These are phyloP conservation scores for Plectus sambesii DNA, from an alignment of 1,140 invertebrate species.

Conservation along the genomic window DNA sequence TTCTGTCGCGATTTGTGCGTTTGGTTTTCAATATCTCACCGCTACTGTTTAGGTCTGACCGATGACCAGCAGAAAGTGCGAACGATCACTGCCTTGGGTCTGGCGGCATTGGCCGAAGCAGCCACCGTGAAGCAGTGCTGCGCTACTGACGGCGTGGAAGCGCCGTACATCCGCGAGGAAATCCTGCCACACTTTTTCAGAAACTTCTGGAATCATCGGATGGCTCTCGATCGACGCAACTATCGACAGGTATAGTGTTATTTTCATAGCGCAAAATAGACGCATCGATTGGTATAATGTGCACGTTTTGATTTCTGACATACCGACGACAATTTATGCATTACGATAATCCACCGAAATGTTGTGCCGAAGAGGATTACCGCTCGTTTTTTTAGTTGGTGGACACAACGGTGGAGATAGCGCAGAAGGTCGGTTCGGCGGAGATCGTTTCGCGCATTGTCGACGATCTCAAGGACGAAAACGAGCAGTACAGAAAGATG, in stretches of 20 bases:
- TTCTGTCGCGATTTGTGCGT: neutral
- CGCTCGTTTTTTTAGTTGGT: constrained; percentile 58
- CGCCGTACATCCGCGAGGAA: constrained; percentile 97
- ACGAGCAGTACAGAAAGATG: constrained; percentile 99
- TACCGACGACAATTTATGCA: neutral
- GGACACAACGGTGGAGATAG: constrained; percentile 98
- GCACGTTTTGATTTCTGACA: neutral
- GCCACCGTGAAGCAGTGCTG: constrained; percentile 99
- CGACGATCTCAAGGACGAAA: constrained; percentile 97
- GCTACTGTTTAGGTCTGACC: constrained; percentile 50
- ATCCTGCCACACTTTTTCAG: constrained; percentile 98
- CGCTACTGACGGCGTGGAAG: constrained; percentile 97
- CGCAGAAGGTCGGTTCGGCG: constrained; percentile 94
- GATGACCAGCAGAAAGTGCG: constrained; percentile 66
- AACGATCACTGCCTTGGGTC: constrained; percentile 95
- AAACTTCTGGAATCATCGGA: constrained; percentile 99
- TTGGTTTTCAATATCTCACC: neutral
- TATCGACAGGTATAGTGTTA: constrained; percentile 63
- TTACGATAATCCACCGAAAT: neutral
- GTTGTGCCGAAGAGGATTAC: neutral
- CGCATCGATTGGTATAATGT: constrained; percentile 9
- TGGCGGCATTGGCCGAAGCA: constrained; percentile 79
- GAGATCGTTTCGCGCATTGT: constrained; percentile 98
- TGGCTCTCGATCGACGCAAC: constrained; percentile 93
- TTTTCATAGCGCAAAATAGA: constrained; percentile 21